Evolutionary conservation across 1,140 invertebrate genomes (phyloP).

Genomic region (Nasonia giraulti): DNA sequence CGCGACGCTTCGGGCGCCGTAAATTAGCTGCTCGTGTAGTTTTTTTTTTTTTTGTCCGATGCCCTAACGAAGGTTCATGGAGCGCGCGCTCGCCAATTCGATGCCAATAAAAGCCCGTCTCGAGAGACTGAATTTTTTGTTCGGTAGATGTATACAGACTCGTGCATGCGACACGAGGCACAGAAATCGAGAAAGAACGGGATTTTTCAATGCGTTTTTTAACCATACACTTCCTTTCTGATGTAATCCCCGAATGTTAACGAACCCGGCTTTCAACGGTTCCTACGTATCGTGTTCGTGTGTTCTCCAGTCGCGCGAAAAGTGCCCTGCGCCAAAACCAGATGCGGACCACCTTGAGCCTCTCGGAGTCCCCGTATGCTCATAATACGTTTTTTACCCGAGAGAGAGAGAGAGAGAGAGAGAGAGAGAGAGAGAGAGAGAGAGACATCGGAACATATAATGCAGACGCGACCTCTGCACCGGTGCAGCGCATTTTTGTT

Average conservation of each 20-base stretch:
- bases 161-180: too few relatives aligned
- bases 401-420: not conserved
- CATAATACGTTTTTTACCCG: not conserved
- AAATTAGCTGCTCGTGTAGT: not conserved
- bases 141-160: not conserved
- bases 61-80: not conserved
- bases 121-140: not conserved
- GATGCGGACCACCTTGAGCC: too few relatives aligned
- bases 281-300: too few relatives aligned
- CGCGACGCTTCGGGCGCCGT: too few relatives aligned
- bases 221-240: too few relatives aligned
- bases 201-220: too few relatives aligned
- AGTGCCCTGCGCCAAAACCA: too few relatives aligned
- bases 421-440: not conserved
- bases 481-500: not conserved
- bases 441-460: not conserved
- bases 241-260: too few relatives aligned
- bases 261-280: too few relatives aligned
- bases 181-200: too few relatives aligned
- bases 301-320: too few relatives aligned
- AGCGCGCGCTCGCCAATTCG: not conserved
- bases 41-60: too few relatives aligned
- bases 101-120: not conserved
- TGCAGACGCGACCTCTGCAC: not conserved
- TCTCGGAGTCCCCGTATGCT: not conserved